Percentiles rank a stretch among this genome's conserved stretches.
Evolutionary conservation across 37 sponge, comb jelly and placozoan genomes (phyloP).

Genomic region (Aplysina aerophoba): DNA sequence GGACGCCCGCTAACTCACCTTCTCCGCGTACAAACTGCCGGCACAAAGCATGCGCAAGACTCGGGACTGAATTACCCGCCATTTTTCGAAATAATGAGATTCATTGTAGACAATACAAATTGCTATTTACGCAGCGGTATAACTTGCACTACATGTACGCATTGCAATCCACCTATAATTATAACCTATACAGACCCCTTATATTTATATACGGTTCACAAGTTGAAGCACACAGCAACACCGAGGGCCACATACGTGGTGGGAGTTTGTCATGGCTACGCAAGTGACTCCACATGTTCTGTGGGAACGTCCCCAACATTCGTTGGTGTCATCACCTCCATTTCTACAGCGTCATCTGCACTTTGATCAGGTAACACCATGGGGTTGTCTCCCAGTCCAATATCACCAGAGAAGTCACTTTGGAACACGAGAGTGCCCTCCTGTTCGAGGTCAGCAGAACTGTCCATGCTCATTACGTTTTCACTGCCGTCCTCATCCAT

Average conservation of each 20-base stretch:
- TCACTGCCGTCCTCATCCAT: slow-evolving; percentile 6
- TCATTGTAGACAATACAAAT: background rate
- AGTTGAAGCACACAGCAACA: too few species aligned
- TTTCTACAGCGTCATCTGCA: too few species aligned
- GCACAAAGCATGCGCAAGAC: slow-evolving; percentile 57
- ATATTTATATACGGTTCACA: too few species aligned
- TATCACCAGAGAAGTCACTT: slow-evolving; percentile 21
- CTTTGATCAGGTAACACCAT: background rate
- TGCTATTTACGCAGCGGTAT: background rate
- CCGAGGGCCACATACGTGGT: too few species aligned
- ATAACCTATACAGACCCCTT: too few species aligned
- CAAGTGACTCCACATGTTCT: too few species aligned
- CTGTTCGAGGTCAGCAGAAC: background rate
- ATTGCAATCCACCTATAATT: too few species aligned
- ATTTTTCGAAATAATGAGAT: slow-evolving; percentile 3
- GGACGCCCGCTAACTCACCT: slow-evolving; percentile 25
- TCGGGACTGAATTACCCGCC: slow-evolving; percentile 40
- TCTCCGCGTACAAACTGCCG: slow-evolving; percentile 26
- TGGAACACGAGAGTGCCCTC: slow-evolving; percentile 25
- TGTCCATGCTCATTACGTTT: background rate
- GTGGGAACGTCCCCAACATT: too few species aligned
- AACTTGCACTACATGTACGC: too few species aligned
- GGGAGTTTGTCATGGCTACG: too few species aligned
- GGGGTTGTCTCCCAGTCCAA: slow-evolving; percentile 31
- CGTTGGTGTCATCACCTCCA: too few species aligned